phyloP scores from a whole-genome alignment of 2,888 invertebrate genomes.

The Pseudanteris insignis region DNA sequence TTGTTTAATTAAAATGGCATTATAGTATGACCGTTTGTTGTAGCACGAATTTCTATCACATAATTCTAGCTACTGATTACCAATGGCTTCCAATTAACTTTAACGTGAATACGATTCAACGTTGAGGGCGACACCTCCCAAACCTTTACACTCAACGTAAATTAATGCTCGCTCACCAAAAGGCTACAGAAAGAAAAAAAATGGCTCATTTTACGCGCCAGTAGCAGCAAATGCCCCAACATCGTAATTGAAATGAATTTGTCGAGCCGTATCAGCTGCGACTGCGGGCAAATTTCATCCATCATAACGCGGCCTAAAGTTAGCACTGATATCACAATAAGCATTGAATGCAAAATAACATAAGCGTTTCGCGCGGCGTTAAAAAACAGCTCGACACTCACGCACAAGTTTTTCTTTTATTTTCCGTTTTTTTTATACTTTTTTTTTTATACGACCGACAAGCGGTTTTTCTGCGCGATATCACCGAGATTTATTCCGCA shows the following conservation, averaged over 20 bases:
- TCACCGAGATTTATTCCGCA: slow-evolving; percentile 43
- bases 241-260: slow-evolving; percentile 7
- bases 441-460: slow-evolving; percentile 14
- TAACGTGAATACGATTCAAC: no score
- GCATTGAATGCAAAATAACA: slow-evolving; percentile 14
- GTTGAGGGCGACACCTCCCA: no score
- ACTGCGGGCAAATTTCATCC: slow-evolving; percentile 1
- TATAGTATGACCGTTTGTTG: no score
- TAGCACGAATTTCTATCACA: no score
- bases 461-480: slow-evolving; percentile 39
- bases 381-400: slow-evolving; percentile 28
- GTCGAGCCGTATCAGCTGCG: slow-evolving; percentile 2
- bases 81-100: no score
- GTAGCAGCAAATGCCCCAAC: background rate
- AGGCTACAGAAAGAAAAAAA: background rate
- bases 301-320: background rate
- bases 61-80: no score
- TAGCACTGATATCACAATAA: slow-evolving; percentile 13
- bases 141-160: no score
- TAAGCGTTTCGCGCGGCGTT: slow-evolving; percentile 10
- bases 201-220: no score
- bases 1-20: no score
- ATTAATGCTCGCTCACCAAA: no score
- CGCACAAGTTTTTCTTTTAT: slow-evolving; percentile 22
- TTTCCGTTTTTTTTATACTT: no score